phyloP scores from a whole-genome alignment of 2,797 vertebrate species.

The Pseudomugil tenellus region DNA sequence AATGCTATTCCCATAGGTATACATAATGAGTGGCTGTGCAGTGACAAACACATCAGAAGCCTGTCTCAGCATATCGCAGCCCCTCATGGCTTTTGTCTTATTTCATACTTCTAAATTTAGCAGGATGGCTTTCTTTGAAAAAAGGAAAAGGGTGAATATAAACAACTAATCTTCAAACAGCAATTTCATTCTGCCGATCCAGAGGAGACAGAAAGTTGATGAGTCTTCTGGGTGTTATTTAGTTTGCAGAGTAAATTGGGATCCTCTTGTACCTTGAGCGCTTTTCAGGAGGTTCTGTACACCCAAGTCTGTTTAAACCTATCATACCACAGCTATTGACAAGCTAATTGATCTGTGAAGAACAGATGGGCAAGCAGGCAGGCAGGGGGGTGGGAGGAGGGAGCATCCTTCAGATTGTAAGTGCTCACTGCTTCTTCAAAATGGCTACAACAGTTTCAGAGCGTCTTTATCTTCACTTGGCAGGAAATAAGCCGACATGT shows the following conservation, averaged over 20 bases:
- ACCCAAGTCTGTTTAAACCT: slow-evolving; percentile 24
- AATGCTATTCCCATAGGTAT: slow-evolving; percentile 30
- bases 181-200: slow-evolving; percentile 1
- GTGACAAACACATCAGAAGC: not conserved
- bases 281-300: slow-evolving; percentile 13
- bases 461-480: slow-evolving; percentile 15
- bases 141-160: not conserved
- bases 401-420: slow-evolving; percentile 1
- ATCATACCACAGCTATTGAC: slow-evolving; percentile 56
- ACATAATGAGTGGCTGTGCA: slow-evolving; percentile 18
- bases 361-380: slow-evolving; percentile 73
- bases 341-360: slow-evolving; percentile 67
- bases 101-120: slow-evolving; percentile 47
- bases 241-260: slow-evolving; percentile 15
- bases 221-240: slow-evolving; percentile 9
- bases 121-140: not conserved
- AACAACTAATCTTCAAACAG: slow-evolving; percentile 31
- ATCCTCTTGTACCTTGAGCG: slow-evolving; percentile 10
- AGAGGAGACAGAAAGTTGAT: slow-evolving; percentile 55
- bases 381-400: slow-evolving; percentile 29
- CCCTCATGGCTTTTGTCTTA: not conserved
- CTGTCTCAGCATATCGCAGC: slow-evolving; percentile 4
- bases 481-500: slow-evolving; percentile 12
- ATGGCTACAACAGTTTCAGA: slow-evolving; percentile 50
- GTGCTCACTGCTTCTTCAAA: slow-evolving; percentile 44